Conservation (phyloP, 1,140 invertebrate genomes). For the Drosophila erecta region DNA sequence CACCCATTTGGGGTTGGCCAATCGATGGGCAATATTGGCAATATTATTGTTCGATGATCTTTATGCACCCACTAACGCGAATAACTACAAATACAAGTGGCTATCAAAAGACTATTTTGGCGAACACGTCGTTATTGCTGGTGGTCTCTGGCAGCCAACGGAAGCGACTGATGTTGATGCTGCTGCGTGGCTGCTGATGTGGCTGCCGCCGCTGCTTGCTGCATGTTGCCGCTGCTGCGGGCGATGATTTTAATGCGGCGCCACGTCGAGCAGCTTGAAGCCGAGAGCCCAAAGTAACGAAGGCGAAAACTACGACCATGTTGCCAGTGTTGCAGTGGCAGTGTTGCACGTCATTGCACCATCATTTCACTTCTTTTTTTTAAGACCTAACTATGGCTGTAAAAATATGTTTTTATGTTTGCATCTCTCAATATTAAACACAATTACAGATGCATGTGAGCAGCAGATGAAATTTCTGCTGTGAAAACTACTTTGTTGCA, state of each 20-base stretch:
- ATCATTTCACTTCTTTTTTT: no score
- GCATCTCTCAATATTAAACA: no score
- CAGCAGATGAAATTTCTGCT: no score
- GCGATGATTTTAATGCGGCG: constrained; percentile 53
- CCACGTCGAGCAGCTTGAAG: constrained; percentile 28
- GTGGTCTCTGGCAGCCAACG: constrained; percentile 52
- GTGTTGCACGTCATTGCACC: no score
- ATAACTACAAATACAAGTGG: constrained; percentile 32
- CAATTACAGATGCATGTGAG: no score
- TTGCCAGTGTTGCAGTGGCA: constrained; percentile 19
- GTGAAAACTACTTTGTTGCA: constrained; percentile 9
- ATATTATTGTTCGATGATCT: constrained; percentile 14
- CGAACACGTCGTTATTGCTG: constrained; percentile 42
- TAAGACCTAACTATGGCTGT: no score
- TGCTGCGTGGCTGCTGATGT: constrained; percentile 18
- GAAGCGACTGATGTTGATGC: constrained; percentile 64
- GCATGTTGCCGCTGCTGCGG: constrained; percentile 10
- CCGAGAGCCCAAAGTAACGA: background rate
- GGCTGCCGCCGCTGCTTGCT: constrained; percentile 24
- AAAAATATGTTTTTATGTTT: no score
- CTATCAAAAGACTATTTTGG: constrained; percentile 43
- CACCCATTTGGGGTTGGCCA: constrained; percentile 20
- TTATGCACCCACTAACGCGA: background rate
- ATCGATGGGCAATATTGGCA: background rate
- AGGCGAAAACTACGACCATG: constrained; percentile 13